Base-by-base conservation (phyloP, 2,797 vertebrate species). In the Typhlichthys subterraneus region DNA sequence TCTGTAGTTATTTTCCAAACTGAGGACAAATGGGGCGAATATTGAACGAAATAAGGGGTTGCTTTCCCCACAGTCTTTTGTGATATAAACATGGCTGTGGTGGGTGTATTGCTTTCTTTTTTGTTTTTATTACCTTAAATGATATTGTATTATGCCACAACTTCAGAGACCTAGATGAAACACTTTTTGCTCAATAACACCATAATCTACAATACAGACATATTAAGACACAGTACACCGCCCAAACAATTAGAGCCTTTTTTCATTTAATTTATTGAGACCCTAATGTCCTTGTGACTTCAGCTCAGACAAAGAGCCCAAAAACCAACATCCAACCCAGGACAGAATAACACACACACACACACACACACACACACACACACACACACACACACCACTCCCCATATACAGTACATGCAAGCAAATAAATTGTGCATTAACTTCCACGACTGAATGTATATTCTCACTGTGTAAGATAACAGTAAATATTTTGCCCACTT, bases 401-500 rank as follows among this genome's bases (percentile, higher is more conserved):
- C 46, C 13, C 57, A 48, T 59, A 19, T 60, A 59, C 63, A 59
- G 57, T n/a, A 17, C 61, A 59, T 75, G 72, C 76, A 67, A 19
- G 47, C 80, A 81, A 80, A 83, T 77, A 82, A 69, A 57, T 70
- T 59, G n/a, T 72, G 68, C 59, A 54, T 69, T 73, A 70, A 78
- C 79, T 87, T 92, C 84, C 85, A 84, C 84, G 85, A 87, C 77
- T 80, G 79, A 79, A 81, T 83, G 68, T 67, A 57, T 78, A 76
- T 82, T 82, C 84, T 85, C 80, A 69, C 84, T 61, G 75, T 51
- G 0, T 86, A 80, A 81, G 89, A 91, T 86, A 91, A 87, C 86
- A 87, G 88, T 89, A 78, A 91, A 94, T 92, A 91, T 92, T 91
- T 92, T 88, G 87, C 88, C 87, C 91, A 85, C 85, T 87, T 87